Base-by-base conservation (phyloP, 2,888 invertebrate genomes). In the Tenthredo scrophulariae region DNA sequence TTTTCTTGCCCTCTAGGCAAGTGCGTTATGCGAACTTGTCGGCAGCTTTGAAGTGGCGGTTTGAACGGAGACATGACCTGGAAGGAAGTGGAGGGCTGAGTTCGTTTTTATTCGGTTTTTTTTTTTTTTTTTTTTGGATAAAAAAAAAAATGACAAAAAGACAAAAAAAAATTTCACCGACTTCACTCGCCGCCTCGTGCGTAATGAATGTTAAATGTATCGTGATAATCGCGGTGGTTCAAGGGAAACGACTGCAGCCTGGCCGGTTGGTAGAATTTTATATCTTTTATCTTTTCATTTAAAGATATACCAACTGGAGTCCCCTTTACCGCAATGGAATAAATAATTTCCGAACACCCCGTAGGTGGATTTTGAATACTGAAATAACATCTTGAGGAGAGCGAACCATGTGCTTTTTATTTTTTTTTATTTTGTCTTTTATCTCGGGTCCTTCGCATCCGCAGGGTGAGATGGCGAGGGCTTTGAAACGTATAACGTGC, bases 161-260 rank as follows among this genome's bases (percentile, higher is more conserved):
- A 65, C 79, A 18, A 65, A 72, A 54, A 22, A 58, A 72, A 70
- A 10, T 37, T 40, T n/a, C 26, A 33, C 46, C 40, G 18, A 72
- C 15, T 50, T 50, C 40, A 18, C 46, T 70, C 40, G 75, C 75
- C 40, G 84, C 75, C 43, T 62, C 58, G 18, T 10, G 85, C 29
- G 72, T 84, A 85, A 85, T 83, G 22, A 83, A 72, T 67, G 85
- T 85, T 72, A 50, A 85, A 83, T 54, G 85, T 85, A 82, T 70
- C 85, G 85, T 83, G 54, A 85, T 85, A 83, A 83, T 72, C 29
- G 70, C 29, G 67, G 58, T 82, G 7, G 67, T 58, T 65, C 84
- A 62, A 62, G 37, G 33, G 40, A 33, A 77, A 77, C 26, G 43
- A 15, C 54, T 29, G 10, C 26, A 62, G 22, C 29, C 26, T 37